Evolutionary conservation across 2,888 invertebrate species (phyloP).

Genomic region (Lasioglossum oenotherae): DNA sequence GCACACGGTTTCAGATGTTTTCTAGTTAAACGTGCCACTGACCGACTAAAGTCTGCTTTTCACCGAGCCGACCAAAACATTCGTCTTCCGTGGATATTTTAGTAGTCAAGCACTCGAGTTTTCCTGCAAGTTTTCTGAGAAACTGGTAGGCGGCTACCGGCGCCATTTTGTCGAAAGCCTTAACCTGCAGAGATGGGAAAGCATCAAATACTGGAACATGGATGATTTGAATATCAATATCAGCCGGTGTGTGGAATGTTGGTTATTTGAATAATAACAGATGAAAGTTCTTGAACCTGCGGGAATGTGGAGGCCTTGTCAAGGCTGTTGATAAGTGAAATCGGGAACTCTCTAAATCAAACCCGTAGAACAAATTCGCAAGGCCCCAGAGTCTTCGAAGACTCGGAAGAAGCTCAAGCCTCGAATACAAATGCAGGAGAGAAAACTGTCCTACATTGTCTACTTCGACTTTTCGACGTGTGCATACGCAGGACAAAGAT

Average conservation of each 20-base stretch:
- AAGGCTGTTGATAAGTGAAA: constrained; percentile 7
- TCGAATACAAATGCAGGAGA: neutral
- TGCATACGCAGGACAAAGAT: neutral
- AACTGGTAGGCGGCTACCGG: no score
- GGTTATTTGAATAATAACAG: constrained; percentile 2
- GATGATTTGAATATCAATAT: neutral
- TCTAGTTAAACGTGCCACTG: constrained; percentile 50
- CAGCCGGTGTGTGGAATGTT: neutral
- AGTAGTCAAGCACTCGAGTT: neutral
- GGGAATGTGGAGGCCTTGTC: neutral
- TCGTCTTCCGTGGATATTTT: constrained; percentile 18
- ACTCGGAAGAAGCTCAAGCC: neutral
- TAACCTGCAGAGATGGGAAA: neutral
- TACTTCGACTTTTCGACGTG: neutral
- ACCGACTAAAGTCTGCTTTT: constrained; percentile 53
- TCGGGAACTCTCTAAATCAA: neutral
- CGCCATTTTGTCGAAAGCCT: neutral
- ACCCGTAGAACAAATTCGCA: neutral
- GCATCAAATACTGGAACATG: neutral
- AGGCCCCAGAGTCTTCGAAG: neutral
- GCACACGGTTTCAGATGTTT: constrained; percentile 30
- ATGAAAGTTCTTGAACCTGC: constrained; percentile 2
- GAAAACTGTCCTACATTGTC: neutral
- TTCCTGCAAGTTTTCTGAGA: neutral
- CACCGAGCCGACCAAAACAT: constrained; percentile 25